Evolutionary conservation across 2,113 vertebrate species (phyloP), one percentile per base, ranked within the genome.

Genomic region (Laticauda colubrina): DNA sequence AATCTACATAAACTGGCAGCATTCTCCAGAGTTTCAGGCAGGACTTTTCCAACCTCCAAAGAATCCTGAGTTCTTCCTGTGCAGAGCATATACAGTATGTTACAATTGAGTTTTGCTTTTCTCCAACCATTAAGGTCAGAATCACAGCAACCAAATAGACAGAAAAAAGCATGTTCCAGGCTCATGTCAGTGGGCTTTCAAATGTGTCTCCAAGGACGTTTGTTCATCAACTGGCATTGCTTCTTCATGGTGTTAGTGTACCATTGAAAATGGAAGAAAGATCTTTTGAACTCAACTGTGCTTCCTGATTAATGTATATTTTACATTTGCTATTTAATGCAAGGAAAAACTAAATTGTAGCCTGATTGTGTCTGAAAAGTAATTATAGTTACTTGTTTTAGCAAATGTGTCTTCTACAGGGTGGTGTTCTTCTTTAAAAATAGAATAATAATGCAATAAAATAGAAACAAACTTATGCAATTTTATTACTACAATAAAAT

Each of bases 91-190:
- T 39, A 8, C 18, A 51, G 48, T 51, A 51, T 51, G 39, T 81
- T 81, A 81, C 75, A 81, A 81, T 21, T 20, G 75, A 43, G 18
- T n/a, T 81, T 43, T 81, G 18, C 34, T 81, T 39, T 34, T 81
- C 75, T 81, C 64, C n/a, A 69, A 23, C 15, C 34, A 53, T 88
- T 87, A 94, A 95, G 94, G 29, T 92, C 94, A 95, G 85, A 91
- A 94, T 93, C 86, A 92, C 91, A 91, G 90, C 92, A 89, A 48
- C 34, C 64, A 14, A 92, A 90, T 8, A 18, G 45, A 10, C 45
- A 51, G 21, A 26, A 88, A 51, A 75, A 92, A 24, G 23, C 14
- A 89, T 45, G 29, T 20, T 15, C 34, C 53, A 43, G 34, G 43
- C 12, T 10, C 15, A 34, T 20, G 11, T 43, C 2, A 69, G n/a